Percentiles rank a stretch among this genome's conserved stretches.
Evolutionary conservation across 2,797 vertebrate genomes (phyloP).

Genomic region (Leucoraja ocellata): DNA sequence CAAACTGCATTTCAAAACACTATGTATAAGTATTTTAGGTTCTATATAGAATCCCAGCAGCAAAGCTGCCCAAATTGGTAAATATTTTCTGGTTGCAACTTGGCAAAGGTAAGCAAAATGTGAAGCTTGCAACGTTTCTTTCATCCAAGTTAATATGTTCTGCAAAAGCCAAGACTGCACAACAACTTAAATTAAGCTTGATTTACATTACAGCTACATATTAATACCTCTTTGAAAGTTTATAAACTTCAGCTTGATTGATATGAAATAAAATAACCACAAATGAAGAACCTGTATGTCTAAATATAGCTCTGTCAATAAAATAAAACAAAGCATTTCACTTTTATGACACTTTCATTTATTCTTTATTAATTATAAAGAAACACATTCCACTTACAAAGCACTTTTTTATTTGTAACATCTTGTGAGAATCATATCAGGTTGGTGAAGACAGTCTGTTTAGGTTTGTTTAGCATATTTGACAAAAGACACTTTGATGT

Average conservation of each 20-base stretch:
- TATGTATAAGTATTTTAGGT: background rate
- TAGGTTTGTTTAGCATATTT: slow-evolving; percentile 68
- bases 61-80: background rate
- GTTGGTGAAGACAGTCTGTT: slow-evolving; percentile 59
- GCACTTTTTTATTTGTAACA: slow-evolving; percentile 59
- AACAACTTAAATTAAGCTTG: slow-evolving; percentile 20
- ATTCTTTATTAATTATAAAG: background rate
- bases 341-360: background rate
- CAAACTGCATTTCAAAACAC: background rate
- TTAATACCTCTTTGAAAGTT: background rate
- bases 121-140: background rate
- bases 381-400: slow-evolving; percentile 56
- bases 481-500: slow-evolving; percentile 76
- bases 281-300: background rate
- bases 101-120: background rate
- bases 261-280: background rate
- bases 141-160: background rate
- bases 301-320: background rate
- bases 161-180: background rate
- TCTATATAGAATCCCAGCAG: background rate
- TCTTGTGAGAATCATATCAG: background rate
- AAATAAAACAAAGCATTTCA: background rate
- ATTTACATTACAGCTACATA: background rate
- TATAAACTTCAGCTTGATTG: background rate
- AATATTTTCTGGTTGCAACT: slow-evolving; percentile 1